Evolutionary conservation across 2,797 vertebrate species (phyloP), one percentile per base, ranked within the genome.

Genomic region (Notolepis coatsorum): DNA sequence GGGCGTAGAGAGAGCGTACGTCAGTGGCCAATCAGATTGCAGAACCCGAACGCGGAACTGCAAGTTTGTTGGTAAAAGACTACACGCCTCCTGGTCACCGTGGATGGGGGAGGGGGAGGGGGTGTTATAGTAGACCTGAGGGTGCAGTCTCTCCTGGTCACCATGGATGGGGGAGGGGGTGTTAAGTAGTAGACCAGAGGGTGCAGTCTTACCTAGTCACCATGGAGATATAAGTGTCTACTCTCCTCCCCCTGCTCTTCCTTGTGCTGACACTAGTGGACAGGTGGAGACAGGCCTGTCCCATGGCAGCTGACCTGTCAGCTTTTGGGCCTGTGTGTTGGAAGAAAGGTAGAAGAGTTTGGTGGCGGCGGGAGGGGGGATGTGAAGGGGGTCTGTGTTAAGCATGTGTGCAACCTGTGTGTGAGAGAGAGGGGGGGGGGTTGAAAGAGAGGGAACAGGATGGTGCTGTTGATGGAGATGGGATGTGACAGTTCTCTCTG

Each of bases 401-500:
- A 51, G 65, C 63, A 38, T 57, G 49, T 8, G 28, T 68, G 33
- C 10, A 47, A 42, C 33, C 50, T 67, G 59, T 76, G 53, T 49
- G 37, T 27, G 48, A 18, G 66, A 51, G 28, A 25, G 51, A 56
- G 61, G 66, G 33, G 35, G 37, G 43, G 57, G 51, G 64, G 51
- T 81, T 88, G 89, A 84, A 87, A 82, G 78, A 82, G 70, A 88
- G 81, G 87, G 85, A 87, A 84, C 77, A 86, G 71, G 74, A 79
- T 81, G 86, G 72, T 72, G 30, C 78, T 75, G 69, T 88, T 95
- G 95, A 95, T 91, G 93, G 93, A 94, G 93, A 95, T 94, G 91
- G 89, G 86, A 94, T 90, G 91, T 96, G 96, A 96, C 91, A 97
- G 91, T 91, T 94, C 95, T 95, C 95, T 90, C 92, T 91, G 92